Evolutionary conservation across 1,140 invertebrate genomes (phyloP).

Genomic region (Caenorhabditis briggsae): DNA sequence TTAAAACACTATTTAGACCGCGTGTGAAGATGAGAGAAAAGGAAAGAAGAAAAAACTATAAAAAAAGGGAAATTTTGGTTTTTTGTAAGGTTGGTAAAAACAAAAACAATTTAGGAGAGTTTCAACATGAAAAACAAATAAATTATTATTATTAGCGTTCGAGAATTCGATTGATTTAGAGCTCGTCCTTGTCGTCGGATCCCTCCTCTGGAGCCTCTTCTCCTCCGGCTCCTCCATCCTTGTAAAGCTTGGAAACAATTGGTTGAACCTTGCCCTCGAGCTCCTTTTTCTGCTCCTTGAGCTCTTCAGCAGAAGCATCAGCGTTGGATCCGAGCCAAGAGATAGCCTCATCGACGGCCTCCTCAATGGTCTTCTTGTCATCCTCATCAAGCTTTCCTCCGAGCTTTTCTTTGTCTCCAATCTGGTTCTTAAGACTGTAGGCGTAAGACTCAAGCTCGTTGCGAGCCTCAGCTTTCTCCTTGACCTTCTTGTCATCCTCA

Average conservation of each 20-base stretch:
- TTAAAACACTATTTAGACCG: constrained; percentile 51
- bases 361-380: constrained; percentile 95
- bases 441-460: constrained; percentile 95
- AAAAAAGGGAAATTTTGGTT: background rate
- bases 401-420: constrained; percentile 96
- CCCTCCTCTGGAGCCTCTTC: constrained; percentile 67
- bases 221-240: constrained; percentile 83
- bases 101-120: background rate
- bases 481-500: constrained; percentile 97
- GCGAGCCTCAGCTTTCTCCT: constrained; percentile 94
- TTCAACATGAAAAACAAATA: constrained; percentile 12
- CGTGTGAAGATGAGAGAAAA: constrained; percentile 47
- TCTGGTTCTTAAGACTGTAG: constrained; percentile 97
- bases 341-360: constrained; percentile 93
- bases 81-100: too few species aligned
- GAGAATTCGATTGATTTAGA: constrained; percentile 66
- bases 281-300: constrained; percentile 96
- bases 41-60: constrained; percentile 8
- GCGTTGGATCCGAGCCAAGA: constrained; percentile 97
- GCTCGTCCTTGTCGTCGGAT: constrained; percentile 76
- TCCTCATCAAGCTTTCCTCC: constrained; percentile 90
- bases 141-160: constrained; percentile 17
- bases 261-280: constrained; percentile 95
- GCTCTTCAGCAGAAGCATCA: constrained; percentile 92
- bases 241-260: constrained; percentile 94